Evolutionary conservation across 1,140 invertebrate species (phyloP).

Genomic region (Grapholita molesta): DNA sequence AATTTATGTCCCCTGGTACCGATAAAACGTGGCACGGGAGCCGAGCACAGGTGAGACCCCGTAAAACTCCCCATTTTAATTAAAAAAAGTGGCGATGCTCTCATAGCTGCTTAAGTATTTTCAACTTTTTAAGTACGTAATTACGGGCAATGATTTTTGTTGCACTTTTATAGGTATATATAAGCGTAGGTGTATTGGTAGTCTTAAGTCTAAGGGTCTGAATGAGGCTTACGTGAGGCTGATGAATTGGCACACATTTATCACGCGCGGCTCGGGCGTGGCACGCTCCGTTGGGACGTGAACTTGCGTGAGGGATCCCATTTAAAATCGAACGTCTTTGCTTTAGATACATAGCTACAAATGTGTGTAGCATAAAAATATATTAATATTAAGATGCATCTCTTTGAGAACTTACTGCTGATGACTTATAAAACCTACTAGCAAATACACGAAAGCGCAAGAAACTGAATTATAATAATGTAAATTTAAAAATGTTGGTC

Average conservation of each 20-base stretch:
- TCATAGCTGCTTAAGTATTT: not conserved
- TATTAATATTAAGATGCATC: too few relatives aligned
- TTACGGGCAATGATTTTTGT: not conserved
- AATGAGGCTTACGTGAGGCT: not conserved
- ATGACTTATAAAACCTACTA: too few relatives aligned
- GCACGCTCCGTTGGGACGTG: not conserved
- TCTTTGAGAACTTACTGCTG: too few relatives aligned
- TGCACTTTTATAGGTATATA: not conserved
- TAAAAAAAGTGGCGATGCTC: constrained; percentile 20
- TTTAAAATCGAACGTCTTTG: not conserved
- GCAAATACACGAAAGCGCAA: too few relatives aligned
- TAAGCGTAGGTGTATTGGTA: not conserved
- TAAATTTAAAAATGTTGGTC: too few relatives aligned
- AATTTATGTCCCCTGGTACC: constrained; percentile 64
- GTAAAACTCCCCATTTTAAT: constrained; percentile 34
- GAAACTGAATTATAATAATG: too few relatives aligned
- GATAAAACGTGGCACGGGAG: constrained; percentile 48
- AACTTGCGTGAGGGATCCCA: constrained; percentile 1
- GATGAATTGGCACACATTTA: constrained; percentile 8
- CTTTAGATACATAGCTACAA: not conserved
- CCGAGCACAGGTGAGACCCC: constrained; percentile 52
- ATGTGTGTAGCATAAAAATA: too few relatives aligned
- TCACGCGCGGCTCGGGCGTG: not conserved
- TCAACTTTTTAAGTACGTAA: not conserved
- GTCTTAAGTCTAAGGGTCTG: not conserved